A percentile compares a stretch with the other conserved stretches of the same genome.
These are phyloP conservation scores for Psettodes erumei DNA, from an alignment of 2,113 vertebrate species.

Conservation along the genomic window DNA sequence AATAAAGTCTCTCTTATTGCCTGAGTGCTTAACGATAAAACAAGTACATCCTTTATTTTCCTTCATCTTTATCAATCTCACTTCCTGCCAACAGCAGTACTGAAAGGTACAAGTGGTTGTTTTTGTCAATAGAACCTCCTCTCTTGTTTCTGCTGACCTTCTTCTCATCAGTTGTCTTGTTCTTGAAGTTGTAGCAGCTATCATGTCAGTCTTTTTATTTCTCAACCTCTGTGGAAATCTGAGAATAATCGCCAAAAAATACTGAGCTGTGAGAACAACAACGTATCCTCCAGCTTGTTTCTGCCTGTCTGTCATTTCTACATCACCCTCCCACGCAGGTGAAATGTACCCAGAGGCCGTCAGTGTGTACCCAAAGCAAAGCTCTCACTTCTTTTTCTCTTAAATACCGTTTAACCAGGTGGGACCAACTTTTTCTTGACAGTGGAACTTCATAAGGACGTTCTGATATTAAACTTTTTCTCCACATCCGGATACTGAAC, in stretches of 20 bases:
- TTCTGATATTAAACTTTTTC: too few species aligned
- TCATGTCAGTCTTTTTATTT: background rate
- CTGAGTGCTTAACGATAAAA: background rate
- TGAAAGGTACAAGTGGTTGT: background rate
- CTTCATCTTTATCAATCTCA: background rate
- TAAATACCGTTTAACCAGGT: background rate
- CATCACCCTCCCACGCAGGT: background rate
- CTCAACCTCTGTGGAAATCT: background rate
- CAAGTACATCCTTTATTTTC: background rate
- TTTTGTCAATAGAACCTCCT: background rate
- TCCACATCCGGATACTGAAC: too few species aligned
- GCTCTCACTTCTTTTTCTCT: background rate
- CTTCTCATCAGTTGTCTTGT: background rate
- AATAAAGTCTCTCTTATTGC: background rate
- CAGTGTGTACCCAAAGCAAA: background rate
- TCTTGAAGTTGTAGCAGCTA: background rate
- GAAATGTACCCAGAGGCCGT: background rate
- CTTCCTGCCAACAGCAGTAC: background rate
- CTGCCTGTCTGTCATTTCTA: background rate
- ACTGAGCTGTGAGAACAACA: background rate
- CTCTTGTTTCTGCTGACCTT: background rate
- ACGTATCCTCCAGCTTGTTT: background rate
- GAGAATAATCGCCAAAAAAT: background rate
- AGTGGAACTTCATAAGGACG: too few species aligned
- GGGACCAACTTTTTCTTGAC: background rate